Evolutionary conservation across 2,797 vertebrate genomes (phyloP).

Genomic region (Myotis myotis): DNA sequence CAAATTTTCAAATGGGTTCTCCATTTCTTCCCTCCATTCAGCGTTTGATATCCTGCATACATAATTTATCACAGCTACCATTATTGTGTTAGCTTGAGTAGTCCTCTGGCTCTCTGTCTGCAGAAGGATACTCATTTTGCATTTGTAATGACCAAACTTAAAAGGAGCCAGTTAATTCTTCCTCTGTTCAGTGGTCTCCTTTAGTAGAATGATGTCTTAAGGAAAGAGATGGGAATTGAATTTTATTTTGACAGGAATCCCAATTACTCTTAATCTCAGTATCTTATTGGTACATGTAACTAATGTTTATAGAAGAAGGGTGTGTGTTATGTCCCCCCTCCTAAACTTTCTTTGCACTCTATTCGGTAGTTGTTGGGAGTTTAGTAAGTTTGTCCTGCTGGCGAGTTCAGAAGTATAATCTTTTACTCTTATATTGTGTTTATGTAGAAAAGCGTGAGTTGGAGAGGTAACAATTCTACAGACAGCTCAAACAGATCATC

Average conservation of each 20-base stretch:
- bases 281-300: conserved; percentile 62
- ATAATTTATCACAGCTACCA: conserved; percentile 87
- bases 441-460: background rate
- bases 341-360: conserved; percentile 52
- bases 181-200: conserved; percentile 64
- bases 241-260: conserved; percentile 66
- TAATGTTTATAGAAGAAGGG: conserved; percentile 66
- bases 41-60: conserved; percentile 85
- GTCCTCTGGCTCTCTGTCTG: conserved; percentile 80
- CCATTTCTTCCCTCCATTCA: conserved; percentile 81
- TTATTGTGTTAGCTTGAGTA: conserved; percentile 78
- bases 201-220: conserved; percentile 73
- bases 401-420: background rate
- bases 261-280: conserved; percentile 61
- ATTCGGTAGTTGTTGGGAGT: conserved; percentile 52
- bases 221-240: conserved; percentile 65
- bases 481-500: background rate
- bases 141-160: conserved; percentile 79
- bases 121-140: conserved; percentile 78
- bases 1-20: conserved; percentile 81
- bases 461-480: background rate
- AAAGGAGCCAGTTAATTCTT: conserved; percentile 79
- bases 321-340: conserved; percentile 34
- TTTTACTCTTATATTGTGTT: background rate
- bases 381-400: conserved; percentile 33